A percentile compares a stretch with the other conserved stretches of the same genome.
These are phyloP conservation scores for Drosophila dives DNA, from an alignment of 2,888 invertebrate genomes.

Conservation along the genomic window DNA sequence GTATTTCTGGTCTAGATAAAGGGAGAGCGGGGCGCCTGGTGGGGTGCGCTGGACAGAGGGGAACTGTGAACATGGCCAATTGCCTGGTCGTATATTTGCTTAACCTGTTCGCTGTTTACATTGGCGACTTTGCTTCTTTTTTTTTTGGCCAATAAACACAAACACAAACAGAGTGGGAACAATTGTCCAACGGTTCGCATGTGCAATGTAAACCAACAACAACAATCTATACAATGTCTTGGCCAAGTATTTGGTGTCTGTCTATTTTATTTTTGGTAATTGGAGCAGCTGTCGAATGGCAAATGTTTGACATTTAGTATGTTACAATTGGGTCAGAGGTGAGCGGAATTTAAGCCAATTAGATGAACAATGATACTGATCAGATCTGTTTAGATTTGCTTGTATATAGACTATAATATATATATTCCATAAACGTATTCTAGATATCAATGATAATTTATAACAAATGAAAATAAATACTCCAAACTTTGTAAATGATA, in stretches of 20 bases:
- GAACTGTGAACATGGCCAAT: constrained; percentile 45
- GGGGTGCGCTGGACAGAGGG: neutral
- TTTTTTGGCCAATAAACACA: constrained; percentile 27
- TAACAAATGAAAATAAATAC: neutral
- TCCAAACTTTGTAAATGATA: neutral
- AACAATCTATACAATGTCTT: constrained; percentile 35
- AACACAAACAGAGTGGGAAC: constrained; percentile 2
- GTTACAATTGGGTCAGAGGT: constrained; percentile 22
- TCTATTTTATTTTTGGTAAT: constrained; percentile 25
- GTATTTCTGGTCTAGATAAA: constrained; percentile 34
- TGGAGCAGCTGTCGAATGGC: constrained; percentile 33
- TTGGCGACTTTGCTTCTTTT: constrained; percentile 48
- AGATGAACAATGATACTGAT: neutral
- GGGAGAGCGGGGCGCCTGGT: neutral
- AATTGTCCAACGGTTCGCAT: constrained; percentile 35
- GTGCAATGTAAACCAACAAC: constrained; percentile 22
- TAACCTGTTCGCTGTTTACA: constrained; percentile 65
- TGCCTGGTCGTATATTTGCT: constrained; percentile 29
- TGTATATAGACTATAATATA: neutral
- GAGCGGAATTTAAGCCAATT: constrained; percentile 24
- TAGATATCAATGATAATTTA: too few relatives aligned
- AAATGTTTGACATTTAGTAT: constrained; percentile 6
- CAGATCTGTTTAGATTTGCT: neutral
- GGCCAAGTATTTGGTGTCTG: constrained; percentile 13
- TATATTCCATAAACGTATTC: neutral